Evolutionary conservation across 30 jellyfish, hydroid and myxozoan species (phyloP).

Genomic region (Aurelia sp.): DNA sequence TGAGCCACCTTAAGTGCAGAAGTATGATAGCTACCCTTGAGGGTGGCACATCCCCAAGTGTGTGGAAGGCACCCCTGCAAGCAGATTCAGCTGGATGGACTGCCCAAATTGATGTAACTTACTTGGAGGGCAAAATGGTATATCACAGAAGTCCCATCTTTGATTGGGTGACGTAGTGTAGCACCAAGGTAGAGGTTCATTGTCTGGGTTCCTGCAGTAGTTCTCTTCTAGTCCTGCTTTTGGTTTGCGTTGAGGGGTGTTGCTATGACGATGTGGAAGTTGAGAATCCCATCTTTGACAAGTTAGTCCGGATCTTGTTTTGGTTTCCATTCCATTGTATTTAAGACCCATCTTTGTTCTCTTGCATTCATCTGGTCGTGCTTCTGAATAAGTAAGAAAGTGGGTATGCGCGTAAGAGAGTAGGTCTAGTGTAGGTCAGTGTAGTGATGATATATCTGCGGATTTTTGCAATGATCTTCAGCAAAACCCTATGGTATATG

Average conservation of each 20-base stretch:
- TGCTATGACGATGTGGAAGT: constrained; percentile 30
- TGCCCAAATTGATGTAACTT: background rate
- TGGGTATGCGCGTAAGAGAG: too few relatives aligned
- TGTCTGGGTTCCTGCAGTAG: constrained; percentile 61
- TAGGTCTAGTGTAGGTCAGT: too few relatives aligned
- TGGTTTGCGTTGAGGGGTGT: background rate
- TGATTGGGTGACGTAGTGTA: constrained; percentile 19
- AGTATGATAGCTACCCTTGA: too few relatives aligned
- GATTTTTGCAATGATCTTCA: too few relatives aligned
- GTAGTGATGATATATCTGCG: too few relatives aligned
- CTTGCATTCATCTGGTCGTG: constrained; percentile 20
- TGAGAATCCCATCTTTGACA: constrained; percentile 55
- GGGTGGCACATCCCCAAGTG: too few relatives aligned
- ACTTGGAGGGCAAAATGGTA: constrained; percentile 8
- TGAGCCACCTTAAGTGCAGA: too few relatives aligned
- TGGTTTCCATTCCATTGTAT: constrained; percentile 20
- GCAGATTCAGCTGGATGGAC: too few relatives aligned
- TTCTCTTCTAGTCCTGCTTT: constrained; percentile 42
- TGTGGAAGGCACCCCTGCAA: too few relatives aligned
- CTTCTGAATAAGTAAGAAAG: too few relatives aligned
- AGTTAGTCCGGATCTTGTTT: constrained; percentile 11
- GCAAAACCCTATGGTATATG: too few relatives aligned
- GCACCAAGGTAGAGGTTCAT: constrained; percentile 61
- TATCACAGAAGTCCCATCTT: constrained; percentile 23
- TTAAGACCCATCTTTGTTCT: background rate